A percentile compares a stretch with the other conserved stretches of the same genome.
Conservation (phyloP, 2,113 vertebrate species). For the Burhinus bistriatus region DNA sequence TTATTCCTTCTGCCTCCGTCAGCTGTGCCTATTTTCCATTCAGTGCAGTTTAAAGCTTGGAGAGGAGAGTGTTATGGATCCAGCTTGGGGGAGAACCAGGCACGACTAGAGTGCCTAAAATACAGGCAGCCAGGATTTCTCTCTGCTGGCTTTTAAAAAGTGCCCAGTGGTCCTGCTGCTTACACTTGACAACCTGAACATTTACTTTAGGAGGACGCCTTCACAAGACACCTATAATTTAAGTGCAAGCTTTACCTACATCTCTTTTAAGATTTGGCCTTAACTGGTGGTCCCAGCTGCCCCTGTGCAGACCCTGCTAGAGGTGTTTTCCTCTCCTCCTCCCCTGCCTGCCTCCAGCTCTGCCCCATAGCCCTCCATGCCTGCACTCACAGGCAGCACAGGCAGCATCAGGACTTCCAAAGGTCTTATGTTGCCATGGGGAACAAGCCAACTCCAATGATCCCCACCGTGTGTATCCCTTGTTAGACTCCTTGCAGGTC, state of each 20-base stretch:
- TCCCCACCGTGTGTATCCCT: fast-evolving
- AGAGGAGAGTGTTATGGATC: not conserved
- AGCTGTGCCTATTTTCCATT: not conserved
- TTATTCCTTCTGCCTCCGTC: not conserved
- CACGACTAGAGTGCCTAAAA: not conserved
- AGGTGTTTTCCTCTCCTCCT: not conserved
- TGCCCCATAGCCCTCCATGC: not conserved
- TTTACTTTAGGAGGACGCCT: not conserved
- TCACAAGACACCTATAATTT: not conserved
- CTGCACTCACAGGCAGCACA: fast-evolving
- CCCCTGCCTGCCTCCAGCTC: not conserved
- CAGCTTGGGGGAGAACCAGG: not conserved
- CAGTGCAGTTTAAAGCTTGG: not conserved
- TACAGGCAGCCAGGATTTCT: not conserved
- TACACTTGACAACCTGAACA: not conserved
- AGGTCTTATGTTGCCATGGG: not conserved
- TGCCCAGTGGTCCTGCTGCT: not conserved
- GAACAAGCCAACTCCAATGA: not conserved
- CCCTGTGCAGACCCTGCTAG: not conserved
- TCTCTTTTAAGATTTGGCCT: not conserved
- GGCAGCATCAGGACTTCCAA: not conserved
- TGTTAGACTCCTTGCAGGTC: not conserved
- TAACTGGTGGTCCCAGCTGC: not conserved
- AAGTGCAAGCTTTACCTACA: not conserved
- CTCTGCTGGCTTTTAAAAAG: not conserved